Conservation (phyloP, 2,888 invertebrate species). For the Zaprionus lineosus region DNA sequence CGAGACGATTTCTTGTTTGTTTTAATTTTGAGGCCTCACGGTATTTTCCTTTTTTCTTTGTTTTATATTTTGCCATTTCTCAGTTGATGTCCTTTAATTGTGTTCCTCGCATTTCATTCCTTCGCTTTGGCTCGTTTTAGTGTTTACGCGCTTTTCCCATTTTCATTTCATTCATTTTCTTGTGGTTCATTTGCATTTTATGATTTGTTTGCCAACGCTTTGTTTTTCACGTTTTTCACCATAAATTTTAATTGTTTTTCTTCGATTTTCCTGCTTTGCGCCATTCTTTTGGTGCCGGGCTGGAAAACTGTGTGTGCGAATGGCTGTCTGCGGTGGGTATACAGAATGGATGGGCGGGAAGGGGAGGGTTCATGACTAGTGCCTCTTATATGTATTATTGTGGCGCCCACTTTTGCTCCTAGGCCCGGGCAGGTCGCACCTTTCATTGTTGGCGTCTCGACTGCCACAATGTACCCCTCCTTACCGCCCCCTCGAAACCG, state of each 20-base stretch:
- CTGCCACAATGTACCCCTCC: no score
- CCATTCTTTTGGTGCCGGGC: conserved; percentile 35
- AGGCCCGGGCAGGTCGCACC: conserved; percentile 42
- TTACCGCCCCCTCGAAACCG: no score
- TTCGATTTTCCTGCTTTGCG: conserved; percentile 68
- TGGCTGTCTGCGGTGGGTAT: background rate
- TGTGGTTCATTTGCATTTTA: conserved; percentile 68
- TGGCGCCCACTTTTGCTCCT: conserved; percentile 30
- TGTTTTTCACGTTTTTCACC: conserved; percentile 53
- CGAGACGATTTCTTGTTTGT: background rate
- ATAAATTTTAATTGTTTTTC: conserved; percentile 76
- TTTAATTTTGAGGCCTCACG: background rate
- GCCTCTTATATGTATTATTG: conserved; percentile 13
- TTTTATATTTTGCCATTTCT: conserved; percentile 2
- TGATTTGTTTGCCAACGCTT: conserved; percentile 68
- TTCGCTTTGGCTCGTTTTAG: conserved; percentile 12
- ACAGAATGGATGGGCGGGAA: background rate
- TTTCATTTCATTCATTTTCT: conserved; percentile 21
- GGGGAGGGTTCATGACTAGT: no score
- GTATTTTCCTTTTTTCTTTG: conserved; percentile 13
- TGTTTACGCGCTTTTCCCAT: conserved; percentile 25
- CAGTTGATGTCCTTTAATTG: conserved; percentile 26
- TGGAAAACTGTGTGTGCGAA: background rate
- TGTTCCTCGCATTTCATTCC: background rate
- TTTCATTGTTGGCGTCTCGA: conserved; percentile 48